These are phyloP conservation scores for Harpagifer antarcticus DNA, from an alignment of 2,797 vertebrate species.

Conservation along the genomic window DNA sequence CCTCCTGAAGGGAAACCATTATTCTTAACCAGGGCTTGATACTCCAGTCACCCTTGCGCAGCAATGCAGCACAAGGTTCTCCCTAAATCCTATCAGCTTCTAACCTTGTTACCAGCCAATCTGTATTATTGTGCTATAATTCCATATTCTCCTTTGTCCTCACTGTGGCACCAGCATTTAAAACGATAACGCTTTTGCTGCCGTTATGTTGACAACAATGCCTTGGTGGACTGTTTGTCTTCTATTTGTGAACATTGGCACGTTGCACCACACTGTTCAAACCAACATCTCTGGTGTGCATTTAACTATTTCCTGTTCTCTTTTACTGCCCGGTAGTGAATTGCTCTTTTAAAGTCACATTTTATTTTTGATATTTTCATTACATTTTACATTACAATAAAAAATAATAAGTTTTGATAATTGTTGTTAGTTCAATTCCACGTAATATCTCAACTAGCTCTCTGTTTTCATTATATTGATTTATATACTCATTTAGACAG, in stretches of 20 bases:
- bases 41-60: slow-evolving; percentile 85
- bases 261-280: slow-evolving; percentile 63
- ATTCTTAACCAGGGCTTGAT: slow-evolving; percentile 87
- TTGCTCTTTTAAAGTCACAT: neutral
- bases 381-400: neutral
- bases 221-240: slow-evolving; percentile 73
- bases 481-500: neutral
- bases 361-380: slow-evolving; percentile 11
- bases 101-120: slow-evolving; percentile 89
- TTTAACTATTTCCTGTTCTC: slow-evolving; percentile 52
- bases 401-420: neutral
- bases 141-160: slow-evolving; percentile 84
- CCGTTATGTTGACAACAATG: slow-evolving; percentile 77
- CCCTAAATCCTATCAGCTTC: slow-evolving; percentile 86
- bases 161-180: slow-evolving; percentile 80
- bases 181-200: slow-evolving; percentile 75
- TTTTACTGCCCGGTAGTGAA: neutral
- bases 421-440: neutral
- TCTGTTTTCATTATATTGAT: neutral
- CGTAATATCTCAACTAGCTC: neutral
- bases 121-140: slow-evolving; percentile 90
- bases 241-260: slow-evolving; percentile 73
- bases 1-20: slow-evolving; percentile 88
- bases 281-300: slow-evolving; percentile 42
- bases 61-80: slow-evolving; percentile 84